Evolutionary conservation across 2,797 vertebrate species (phyloP).

Genomic region (Aphelocoma californica): DNA sequence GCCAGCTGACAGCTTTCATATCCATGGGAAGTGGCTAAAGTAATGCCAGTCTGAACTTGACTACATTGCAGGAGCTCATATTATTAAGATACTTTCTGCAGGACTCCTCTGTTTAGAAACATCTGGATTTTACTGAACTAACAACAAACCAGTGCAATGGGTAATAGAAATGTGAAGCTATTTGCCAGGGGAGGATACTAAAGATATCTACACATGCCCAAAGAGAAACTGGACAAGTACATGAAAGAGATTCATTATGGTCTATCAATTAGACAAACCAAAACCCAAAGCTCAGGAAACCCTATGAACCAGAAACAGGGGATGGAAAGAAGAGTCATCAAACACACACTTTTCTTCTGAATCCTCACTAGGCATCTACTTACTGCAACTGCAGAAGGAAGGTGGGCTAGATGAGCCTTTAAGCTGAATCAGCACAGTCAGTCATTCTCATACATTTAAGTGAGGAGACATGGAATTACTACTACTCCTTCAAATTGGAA

Average conservation of each 20-base stretch:
- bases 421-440: not conserved
- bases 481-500: not conserved
- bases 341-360: not conserved
- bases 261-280: not conserved
- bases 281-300: not conserved
- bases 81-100: not conserved
- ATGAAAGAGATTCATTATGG: not conserved
- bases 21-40: constrained; percentile 23
- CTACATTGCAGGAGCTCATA: not conserved
- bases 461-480: not conserved
- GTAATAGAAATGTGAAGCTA: not conserved
- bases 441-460: not conserved
- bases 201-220: not conserved
- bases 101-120: not conserved
- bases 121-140: not conserved
- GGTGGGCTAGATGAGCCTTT: not conserved
- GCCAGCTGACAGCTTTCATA: constrained; percentile 20
- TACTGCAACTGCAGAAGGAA: not conserved
- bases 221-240: not conserved
- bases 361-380: not conserved
- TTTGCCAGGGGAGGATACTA: not conserved
- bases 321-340: not conserved
- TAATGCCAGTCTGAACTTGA: constrained; percentile 31
- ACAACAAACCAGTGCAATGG: not conserved
- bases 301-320: not conserved